Evolutionary conservation across 2,888 invertebrate genomes (phyloP), one percentile per base, ranked within the genome.

Genomic region (Pseudoips prasinana): DNA sequence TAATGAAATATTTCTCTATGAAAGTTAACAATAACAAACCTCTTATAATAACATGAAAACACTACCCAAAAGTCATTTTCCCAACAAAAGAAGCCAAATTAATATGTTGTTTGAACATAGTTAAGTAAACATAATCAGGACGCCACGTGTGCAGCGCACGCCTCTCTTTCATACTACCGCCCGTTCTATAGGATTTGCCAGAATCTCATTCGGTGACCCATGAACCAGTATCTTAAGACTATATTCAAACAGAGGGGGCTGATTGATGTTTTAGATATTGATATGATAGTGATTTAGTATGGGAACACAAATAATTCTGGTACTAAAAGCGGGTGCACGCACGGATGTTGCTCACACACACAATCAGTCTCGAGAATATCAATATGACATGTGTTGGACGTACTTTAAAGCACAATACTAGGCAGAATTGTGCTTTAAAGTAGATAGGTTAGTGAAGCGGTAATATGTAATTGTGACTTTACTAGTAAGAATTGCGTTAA

Each of bases 101-200:
- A 88, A 87, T 85, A 87, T 80, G 84, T 85, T 88, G 88, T 88
- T 88, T 87, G 87, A 88, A 78, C 82, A 77, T 79, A 66, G 73
- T 79, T 76, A 85, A 78, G 78, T 78, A 87, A 88, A 88, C 80
- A 87, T 80, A 87, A 87, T 88, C 84, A 87, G 47, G 10, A 2
- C 19, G 75, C 35, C 88, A 86, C 88, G 88, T 85, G 88, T 58
- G 14, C 10, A 2, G 58, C 85, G 71, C 80, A 62, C 85, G 84
- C 69, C 70, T 51, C 51, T 52, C 75, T 51, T 86, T 78, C 77
- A 81, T 34, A 55, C 57, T 58, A 49, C 47, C 45, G 56, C 39
- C 50, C 43, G 27, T 54, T 78, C 71, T 76, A 83, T 78, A 55
- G 87, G 87, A 88, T 88, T 88, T 84, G 66, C 49, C 46, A 49